Evolutionary conservation across 1,140 invertebrate genomes (phyloP).

Genomic region (Drosophila biarmipes): DNA sequence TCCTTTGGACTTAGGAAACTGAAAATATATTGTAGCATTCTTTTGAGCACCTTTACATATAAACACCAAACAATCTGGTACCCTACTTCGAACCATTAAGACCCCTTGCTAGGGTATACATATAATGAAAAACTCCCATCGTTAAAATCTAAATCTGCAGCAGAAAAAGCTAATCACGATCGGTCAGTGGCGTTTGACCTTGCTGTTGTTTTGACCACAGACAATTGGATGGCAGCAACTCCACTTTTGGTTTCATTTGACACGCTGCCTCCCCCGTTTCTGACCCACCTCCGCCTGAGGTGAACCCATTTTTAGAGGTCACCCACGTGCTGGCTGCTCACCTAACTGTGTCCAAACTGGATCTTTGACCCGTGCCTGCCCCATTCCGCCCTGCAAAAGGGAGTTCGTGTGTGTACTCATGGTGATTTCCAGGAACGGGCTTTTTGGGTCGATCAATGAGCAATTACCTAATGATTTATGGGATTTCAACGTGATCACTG

Average conservation of each 20-base stretch:
- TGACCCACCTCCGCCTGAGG: constrained; percentile 7
- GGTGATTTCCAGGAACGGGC: constrained; percentile 48
- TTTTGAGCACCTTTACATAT: no score
- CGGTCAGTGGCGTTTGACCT: constrained; percentile 76
- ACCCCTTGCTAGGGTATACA: constrained; percentile 4
- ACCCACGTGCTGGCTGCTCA: constrained; percentile 64
- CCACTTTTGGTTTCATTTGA: constrained; percentile 60
- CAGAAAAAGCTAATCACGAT: constrained; percentile 43
- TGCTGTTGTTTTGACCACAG: constrained; percentile 62
- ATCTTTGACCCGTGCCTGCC: constrained; percentile 32
- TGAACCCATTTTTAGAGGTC: constrained; percentile 67
- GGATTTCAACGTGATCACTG: constrained; percentile 59
- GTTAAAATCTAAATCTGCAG: constrained; percentile 39
- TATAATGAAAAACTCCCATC: constrained; percentile 35
- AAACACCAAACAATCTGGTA: no score
- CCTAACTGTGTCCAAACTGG: constrained; percentile 62
- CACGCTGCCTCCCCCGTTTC: constrained; percentile 35
- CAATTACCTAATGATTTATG: constrained; percentile 55
- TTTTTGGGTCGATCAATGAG: constrained; percentile 29
- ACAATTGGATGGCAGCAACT: constrained; percentile 49
- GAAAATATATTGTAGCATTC: no score
- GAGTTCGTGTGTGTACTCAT: constrained; percentile 17
- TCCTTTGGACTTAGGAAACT: no score
- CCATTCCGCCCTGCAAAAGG: background rate
- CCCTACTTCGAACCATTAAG: background rate